Evolutionary conservation across 2,888 invertebrate genomes (phyloP), one percentile per base, ranked within the genome.

Genomic region (Endomychus coccineus): DNA sequence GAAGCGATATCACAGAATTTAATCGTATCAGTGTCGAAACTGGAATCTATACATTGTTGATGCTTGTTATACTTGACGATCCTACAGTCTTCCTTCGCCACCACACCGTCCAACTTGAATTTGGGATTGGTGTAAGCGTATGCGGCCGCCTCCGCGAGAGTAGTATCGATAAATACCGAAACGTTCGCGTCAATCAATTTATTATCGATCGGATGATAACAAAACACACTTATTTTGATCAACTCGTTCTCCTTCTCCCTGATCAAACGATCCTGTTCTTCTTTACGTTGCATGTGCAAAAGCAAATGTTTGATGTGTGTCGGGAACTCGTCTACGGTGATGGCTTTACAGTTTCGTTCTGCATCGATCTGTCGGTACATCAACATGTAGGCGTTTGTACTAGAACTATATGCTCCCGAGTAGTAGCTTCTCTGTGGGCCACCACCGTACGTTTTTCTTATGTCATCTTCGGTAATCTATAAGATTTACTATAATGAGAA

Each of bases 351-450:
- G 56, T 83, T 83, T 15, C 75, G 66, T 28, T 70, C 68, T 28
- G 70, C 65, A 61, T 83, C 80, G 27, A 80, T 76, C 63, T 84
- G 83, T 29, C 90, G 70, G 58, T 90, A 91, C 83, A 90, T 87
- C 37, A 91, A 70, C 89, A 90, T 90, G 56, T 90, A 90, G 0
- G 89, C 90, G 62, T 88, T 89, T 27, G 87, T 86, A 54, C 86
- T 87, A 35, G 83, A 80, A 49, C 80, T 80, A 58, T 80, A 85
- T 19, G 78, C 77, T 23, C 81, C 80, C 10, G 80, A 80, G 57
- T 83, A 85, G 56, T 79, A 81, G 9, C 75, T 72, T 41, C 75
- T 67, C 12, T 69, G 64, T 16, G 77, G 71, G 16, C 78, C 78
- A 16, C 85, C 84, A 5, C 90, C 90, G 61, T 83, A 90, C 0